phyloP scores from a whole-genome alignment of 2,888 invertebrate species.

The Micoletzkya japonica region DNA sequence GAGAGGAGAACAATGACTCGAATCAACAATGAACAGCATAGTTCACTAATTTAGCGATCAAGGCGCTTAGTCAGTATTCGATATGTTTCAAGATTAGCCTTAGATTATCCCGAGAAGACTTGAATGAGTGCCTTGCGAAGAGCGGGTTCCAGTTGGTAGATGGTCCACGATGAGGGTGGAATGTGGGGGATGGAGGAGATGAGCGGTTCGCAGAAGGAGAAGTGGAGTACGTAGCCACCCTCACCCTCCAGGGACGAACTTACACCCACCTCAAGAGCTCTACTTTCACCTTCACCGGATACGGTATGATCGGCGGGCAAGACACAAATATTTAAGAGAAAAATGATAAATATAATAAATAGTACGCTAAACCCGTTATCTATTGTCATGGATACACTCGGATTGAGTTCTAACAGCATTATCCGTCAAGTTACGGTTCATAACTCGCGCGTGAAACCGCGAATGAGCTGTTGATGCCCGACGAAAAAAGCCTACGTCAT shows the following conservation, averaged over 20 bases:
- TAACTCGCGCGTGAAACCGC: too few relatives aligned
- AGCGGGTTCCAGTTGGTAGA: slow-evolving; percentile 42
- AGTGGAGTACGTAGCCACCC: slow-evolving; percentile 45
- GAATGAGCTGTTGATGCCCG: background rate
- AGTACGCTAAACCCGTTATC: background rate
- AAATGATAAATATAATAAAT: too few relatives aligned
- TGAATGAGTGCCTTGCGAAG: slow-evolving; percentile 16
- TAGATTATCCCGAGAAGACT: slow-evolving; percentile 14
- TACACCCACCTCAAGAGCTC: too few relatives aligned
- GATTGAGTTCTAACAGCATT: background rate
- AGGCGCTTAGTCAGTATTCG: too few relatives aligned
- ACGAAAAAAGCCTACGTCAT: slow-evolving; percentile 33
- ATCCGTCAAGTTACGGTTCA: too few relatives aligned
- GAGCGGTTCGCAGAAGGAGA: slow-evolving; percentile 41
- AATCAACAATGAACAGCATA: background rate
- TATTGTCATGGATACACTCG: background rate
- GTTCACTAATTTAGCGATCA: too few relatives aligned
- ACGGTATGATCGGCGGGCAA: too few relatives aligned
- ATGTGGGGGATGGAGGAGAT: slow-evolving; percentile 47
- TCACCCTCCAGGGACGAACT: too few relatives aligned
- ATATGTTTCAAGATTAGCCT: too few relatives aligned
- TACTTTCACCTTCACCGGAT: too few relatives aligned
- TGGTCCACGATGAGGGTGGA: slow-evolving; percentile 28
- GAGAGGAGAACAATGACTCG: background rate
- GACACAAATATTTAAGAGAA: too few relatives aligned